Base-by-base conservation (phyloP, 2,113 vertebrate species). In the Corythoichthys haematopterus region DNA sequence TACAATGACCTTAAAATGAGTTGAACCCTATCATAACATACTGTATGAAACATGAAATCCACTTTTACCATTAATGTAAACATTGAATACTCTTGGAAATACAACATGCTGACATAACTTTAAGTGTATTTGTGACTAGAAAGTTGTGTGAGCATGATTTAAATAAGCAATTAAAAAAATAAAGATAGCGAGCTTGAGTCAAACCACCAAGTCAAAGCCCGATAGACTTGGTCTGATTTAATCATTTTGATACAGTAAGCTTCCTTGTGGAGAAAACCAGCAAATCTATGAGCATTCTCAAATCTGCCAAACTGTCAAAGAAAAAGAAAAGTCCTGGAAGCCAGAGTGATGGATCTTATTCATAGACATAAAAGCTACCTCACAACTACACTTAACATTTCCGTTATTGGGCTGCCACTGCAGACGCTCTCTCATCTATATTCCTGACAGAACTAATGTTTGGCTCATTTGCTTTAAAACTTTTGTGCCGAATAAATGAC, bases 401-500 rank as follows among this genome's bases (percentile, higher is more conserved):
- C 48, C 70, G 66, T 60, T 60, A 28, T 59, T 64, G 63, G 66
- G 16, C 72, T 46, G 60, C 66, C 70, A 67, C 66, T 69, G 66
- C 68, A 58, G 58, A 69, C 68, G 56, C 63, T 61, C 60, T 11
- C 76, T 80, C 77, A 80, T 87, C 66, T 76, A 71, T 75, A 83
- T 80, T 84, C 80, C 78, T 70, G 58, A 74, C 82, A 62, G 72
- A 64, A 38, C 65, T 60, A 70, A 80, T 78, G 72, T 83, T 84
- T 83, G 63, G 40, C 58, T 77, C 76, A 81, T 85, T 81, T 81
- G 77, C 77, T 79, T 86, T 62, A 76, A 84, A 87, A 83, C 72
- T 73, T 76, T 87, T 87, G 81, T 82, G 78, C 80, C 83, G 86
- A 74, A 81, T 65, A 68, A 85, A 75, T 73, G 72, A 72, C 63